These are phyloP conservation scores for Ditylenchus weischeri DNA, from an alignment of 2,888 invertebrate species.

Conservation along the genomic window DNA sequence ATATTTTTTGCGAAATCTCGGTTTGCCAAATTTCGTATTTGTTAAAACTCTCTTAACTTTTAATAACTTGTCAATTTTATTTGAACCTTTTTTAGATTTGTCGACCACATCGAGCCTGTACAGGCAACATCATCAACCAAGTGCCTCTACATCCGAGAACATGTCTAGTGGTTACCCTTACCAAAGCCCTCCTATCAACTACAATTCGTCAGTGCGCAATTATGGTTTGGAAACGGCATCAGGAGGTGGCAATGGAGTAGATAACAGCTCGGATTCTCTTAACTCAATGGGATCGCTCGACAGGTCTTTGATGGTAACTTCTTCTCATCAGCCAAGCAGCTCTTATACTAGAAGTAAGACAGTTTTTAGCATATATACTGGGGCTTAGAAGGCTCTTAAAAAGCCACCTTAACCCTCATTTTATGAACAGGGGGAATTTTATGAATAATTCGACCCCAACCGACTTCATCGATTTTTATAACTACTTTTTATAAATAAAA, in stretches of 20 bases:
- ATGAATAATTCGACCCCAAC: too few species aligned
- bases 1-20: too few species aligned
- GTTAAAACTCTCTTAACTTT: too few species aligned
- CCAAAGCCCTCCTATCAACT: background rate
- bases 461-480: too few species aligned
- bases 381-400: too few species aligned
- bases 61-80: too few species aligned
- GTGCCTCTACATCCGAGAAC: constrained; percentile 1
- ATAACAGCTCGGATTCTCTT: constrained; percentile 39
- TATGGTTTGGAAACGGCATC: background rate
- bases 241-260: background rate
- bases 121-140: background rate
- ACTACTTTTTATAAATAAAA: too few species aligned
- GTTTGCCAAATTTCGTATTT: too few species aligned
- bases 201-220: background rate
- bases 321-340: background rate
- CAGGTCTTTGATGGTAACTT: background rate
- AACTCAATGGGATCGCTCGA: constrained; percentile 38
- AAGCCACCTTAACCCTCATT: too few species aligned
- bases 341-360: background rate
- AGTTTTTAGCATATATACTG: background rate
- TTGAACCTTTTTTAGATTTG: background rate
- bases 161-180: background rate
- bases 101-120: background rate
- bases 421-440: too few species aligned